Conservation (phyloP, 2,888 invertebrate genomes). For the Girardia tigrina region DNA sequence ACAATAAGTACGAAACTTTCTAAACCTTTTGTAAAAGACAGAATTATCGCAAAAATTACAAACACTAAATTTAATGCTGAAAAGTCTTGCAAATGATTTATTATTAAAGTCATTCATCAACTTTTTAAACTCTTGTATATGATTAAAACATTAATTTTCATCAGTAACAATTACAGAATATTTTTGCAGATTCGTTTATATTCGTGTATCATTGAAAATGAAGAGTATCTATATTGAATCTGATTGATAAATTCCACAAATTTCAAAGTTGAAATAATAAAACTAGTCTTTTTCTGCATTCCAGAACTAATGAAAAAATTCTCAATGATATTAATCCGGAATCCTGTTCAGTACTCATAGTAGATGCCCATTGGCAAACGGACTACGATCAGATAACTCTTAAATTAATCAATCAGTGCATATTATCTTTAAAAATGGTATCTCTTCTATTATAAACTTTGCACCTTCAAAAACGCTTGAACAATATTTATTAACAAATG, state of each 20-base stretch:
- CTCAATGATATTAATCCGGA: background rate
- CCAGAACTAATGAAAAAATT: background rate
- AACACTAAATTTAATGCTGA: background rate
- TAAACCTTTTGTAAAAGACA: too few species aligned
- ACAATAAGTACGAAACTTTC: too few species aligned
- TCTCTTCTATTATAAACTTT: background rate
- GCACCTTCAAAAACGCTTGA: background rate
- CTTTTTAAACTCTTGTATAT: background rate
- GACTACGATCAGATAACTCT: background rate
- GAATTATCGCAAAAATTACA: background rate
- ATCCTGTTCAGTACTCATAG: background rate
- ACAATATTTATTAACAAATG: background rate
- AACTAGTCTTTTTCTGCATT: background rate
- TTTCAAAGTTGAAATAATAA: background rate
- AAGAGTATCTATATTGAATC: background rate
- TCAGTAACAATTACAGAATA: background rate
- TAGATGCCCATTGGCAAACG: slow-evolving; percentile 14
- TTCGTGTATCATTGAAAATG: background rate
- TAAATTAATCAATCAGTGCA: too few species aligned
- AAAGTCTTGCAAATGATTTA: background rate
- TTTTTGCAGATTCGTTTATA: background rate
- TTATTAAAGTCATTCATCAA: background rate
- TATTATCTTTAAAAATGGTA: too few species aligned
- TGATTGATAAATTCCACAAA: background rate
- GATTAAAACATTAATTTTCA: background rate